Conservation (phyloP, 1,140 invertebrate genomes). For the Ceratosolen fusciceps region DNA sequence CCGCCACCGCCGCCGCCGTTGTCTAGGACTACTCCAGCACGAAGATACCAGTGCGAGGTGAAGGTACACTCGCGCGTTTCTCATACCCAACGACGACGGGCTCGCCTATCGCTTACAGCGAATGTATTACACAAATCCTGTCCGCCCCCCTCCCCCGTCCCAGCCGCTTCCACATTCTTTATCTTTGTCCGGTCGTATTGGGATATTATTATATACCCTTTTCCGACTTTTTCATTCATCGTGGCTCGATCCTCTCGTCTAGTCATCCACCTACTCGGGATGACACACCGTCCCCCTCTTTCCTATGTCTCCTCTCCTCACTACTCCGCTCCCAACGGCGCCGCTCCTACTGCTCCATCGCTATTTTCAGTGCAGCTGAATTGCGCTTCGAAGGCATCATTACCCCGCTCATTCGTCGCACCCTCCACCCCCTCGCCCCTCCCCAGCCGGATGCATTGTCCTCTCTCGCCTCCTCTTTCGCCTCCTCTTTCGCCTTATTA, state of each 20-base stretch:
- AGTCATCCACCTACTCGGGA: not conserved
- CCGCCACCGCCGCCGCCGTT: too few relatives aligned
- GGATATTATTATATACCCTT: too few relatives aligned
- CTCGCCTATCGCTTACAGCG: not conserved
- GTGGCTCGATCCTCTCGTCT: too few relatives aligned
- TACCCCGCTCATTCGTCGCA: too few relatives aligned
- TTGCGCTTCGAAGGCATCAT: slow-evolving; percentile 1
- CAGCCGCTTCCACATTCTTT: too few relatives aligned
- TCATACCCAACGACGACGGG: not conserved
- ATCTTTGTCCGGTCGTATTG: too few relatives aligned
- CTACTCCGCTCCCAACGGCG: not conserved
- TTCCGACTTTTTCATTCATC: not conserved
- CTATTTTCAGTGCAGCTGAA: not conserved
- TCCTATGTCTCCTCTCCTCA: not conserved
- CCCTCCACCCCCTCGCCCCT: too few relatives aligned
- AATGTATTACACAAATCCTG: not conserved
- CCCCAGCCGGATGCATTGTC: not conserved
- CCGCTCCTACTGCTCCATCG: not conserved
- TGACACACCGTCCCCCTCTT: not conserved
- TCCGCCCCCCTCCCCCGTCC: too few relatives aligned
- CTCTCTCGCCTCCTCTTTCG: too few relatives aligned
- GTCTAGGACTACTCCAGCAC: not conserved
- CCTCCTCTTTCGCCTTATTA: not conserved
- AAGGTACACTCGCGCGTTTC: not conserved
- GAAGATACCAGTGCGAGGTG: not conserved